Percentiles rank a stretch among this genome's conserved stretches.
phyloP scores from a whole-genome alignment of 2,888 invertebrate species.

The Coleophora flavipennella region DNA sequence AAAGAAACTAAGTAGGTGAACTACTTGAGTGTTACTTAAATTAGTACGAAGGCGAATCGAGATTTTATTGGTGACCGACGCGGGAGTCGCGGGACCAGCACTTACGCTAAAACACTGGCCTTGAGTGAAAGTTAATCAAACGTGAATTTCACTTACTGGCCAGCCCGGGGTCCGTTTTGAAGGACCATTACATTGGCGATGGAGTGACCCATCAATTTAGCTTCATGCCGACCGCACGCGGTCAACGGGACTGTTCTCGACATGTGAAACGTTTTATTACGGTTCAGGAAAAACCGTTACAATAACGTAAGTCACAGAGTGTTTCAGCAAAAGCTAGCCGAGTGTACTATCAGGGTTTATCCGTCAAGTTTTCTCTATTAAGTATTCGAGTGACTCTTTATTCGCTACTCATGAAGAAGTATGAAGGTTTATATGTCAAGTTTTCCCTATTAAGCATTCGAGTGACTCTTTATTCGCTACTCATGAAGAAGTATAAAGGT shows the following conservation, averaged over 20 bases:
- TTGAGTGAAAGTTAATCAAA: conserved; percentile 63
- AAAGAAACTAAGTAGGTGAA: no score
- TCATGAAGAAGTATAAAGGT: no score
- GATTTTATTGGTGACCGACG: conserved; percentile 14
- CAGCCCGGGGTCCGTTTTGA: conserved; percentile 60
- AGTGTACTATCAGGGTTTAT: no score
- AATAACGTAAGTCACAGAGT: conserved; percentile 39
- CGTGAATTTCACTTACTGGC: conserved; percentile 66
- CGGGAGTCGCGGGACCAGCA: conserved; percentile 15
- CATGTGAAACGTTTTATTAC: conserved; percentile 65
- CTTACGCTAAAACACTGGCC: conserved; percentile 25
- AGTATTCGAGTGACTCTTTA: no score
- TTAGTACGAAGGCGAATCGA: background rate
- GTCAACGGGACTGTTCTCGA: conserved; percentile 48
- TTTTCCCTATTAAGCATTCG: no score
- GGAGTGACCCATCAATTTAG: conserved; percentile 69
- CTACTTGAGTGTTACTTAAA: no score
- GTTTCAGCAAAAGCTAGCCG: conserved; percentile 20
- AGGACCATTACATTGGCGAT: conserved; percentile 67
- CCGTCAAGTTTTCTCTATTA: no score
- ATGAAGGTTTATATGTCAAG: no score
- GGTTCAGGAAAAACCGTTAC: conserved; percentile 57
- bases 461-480: no score
- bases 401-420: no score
- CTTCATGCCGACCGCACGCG: conserved; percentile 64